Conservation (phyloP, 1,140 invertebrate genomes). For the Pissodes strobi region DNA sequence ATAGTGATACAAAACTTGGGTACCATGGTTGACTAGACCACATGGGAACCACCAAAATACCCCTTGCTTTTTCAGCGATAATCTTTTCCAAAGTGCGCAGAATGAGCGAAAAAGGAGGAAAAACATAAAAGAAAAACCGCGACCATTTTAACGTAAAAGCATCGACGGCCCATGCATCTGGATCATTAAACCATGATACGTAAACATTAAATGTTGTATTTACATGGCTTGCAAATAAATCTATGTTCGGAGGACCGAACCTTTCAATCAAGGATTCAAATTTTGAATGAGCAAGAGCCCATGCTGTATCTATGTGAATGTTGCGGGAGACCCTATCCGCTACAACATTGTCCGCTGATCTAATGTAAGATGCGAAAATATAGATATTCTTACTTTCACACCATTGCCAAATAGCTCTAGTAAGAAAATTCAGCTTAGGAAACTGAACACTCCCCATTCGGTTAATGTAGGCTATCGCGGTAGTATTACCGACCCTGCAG, state of each 20-base stretch:
- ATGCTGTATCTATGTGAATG: not conserved
- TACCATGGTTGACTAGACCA: not conserved
- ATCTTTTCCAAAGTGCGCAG: not conserved
- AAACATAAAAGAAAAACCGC: too few relatives aligned
- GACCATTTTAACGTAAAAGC: not conserved
- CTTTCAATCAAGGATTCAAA: not conserved
- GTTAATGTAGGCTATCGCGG: conserved; percentile 38
- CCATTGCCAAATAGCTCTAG: conserved; percentile 37
- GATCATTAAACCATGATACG: too few relatives aligned
- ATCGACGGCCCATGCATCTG: not conserved
- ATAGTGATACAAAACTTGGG: not conserved
- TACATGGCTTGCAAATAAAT: not conserved
- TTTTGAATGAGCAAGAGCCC: not conserved
- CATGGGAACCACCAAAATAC: not conserved
- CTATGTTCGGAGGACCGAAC: too few relatives aligned
- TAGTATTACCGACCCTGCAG: conserved; percentile 41
- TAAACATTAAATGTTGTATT: not conserved
- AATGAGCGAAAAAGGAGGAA: not conserved
- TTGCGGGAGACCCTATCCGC: not conserved
- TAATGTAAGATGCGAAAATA: not conserved
- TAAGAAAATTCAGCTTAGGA: conserved; percentile 23
- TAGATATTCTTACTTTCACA: conserved; percentile 23
- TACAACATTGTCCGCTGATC: not conserved
- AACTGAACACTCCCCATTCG: conserved; percentile 40
- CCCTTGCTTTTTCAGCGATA: too few relatives aligned